Percentiles rank a stretch among this genome's conserved stretches.
Conservation (phyloP, 2,888 invertebrate species). For the Xestoiulus laeticollis region DNA sequence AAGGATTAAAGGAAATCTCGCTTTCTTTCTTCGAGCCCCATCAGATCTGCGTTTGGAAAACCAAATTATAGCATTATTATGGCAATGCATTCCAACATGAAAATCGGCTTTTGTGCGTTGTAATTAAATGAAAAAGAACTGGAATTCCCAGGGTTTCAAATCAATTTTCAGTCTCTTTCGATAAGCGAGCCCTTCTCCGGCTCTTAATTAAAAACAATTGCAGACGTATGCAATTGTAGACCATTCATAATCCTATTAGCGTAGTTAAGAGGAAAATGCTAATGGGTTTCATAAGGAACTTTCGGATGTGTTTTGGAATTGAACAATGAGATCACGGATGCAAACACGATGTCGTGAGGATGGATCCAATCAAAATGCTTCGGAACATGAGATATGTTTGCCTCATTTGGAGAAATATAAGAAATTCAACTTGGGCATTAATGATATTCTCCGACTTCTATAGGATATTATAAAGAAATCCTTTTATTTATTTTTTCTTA, state of each 20-base stretch:
- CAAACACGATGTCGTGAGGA: background rate
- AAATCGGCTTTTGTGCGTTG: background rate
- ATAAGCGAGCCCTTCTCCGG: background rate
- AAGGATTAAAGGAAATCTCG: background rate
- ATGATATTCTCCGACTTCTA: too few relatives aligned
- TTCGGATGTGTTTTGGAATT: background rate
- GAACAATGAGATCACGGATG: background rate
- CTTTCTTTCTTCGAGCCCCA: background rate
- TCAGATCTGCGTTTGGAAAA: conserved; percentile 10
- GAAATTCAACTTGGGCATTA: background rate
- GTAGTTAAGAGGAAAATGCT: conserved; percentile 1
- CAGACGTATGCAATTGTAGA: background rate
- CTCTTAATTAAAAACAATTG: conserved; percentile 18
- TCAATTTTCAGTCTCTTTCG: background rate
- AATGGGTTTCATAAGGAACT: conserved; percentile 13
- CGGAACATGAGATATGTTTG: background rate
- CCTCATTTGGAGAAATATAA: background rate
- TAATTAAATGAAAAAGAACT: conserved; percentile 13
- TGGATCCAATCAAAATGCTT: too few relatives aligned
- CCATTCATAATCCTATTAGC: conserved; percentile 8
- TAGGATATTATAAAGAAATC: too few relatives aligned
- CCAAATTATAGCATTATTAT: conserved; percentile 26
- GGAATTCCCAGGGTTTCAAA: background rate
- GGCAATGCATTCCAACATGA: background rate
- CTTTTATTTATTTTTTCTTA: too few relatives aligned